Base-by-base conservation (phyloP, 2,888 invertebrate species). In the Panopea generosa region DNA sequence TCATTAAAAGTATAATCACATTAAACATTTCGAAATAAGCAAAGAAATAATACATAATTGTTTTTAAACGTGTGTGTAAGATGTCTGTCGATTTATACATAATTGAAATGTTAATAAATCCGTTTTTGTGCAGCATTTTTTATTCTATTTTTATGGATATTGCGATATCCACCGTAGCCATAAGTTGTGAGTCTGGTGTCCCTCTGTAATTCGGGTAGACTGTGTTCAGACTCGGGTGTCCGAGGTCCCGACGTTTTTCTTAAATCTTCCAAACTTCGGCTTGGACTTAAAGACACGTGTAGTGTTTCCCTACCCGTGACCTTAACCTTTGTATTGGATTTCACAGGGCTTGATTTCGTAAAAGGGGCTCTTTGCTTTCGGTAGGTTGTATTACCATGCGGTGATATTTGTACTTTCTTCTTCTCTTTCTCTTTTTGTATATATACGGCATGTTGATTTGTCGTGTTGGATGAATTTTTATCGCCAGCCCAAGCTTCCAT, bases 371-470 rank as follows among this genome's bases (percentile, higher is more conserved):
- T 60, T 38, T 69, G 60, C 49, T 75, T 65, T 14, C 62, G 65
- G 11, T 61, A 57, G 38, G 20, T 49, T 1, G 70, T 49, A 22
- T 52, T 49, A 16, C 49, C 60, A 2, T 72, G 57, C 3, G 65
- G 57, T 1, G 26, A 47, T n/a, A 74, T 47, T n/a, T 65, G 74
- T 2, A 73, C 68, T 40, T 59, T 63, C 38, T 71, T 79, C 22
- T 74, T 82, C 9, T 74, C 68, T 22, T 80, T 76, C 38, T 82
- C 62, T 49, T 80, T 79, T 1, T 84, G 82, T 4, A 87, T 83
- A 84, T 84, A 87, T 0, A 84, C 79, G 22, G 85, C 85, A n/a
- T 87, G 80, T 61, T 87, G 84, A 38, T 83, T 80, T 27, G 85
- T 76, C 22, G 16, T 16, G 6, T 45, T 45, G 3, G 45, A 16